Base-by-base conservation (phyloP, 37 sponge, comb jelly and placozoan species). In the Ephydatia muelleri region DNA sequence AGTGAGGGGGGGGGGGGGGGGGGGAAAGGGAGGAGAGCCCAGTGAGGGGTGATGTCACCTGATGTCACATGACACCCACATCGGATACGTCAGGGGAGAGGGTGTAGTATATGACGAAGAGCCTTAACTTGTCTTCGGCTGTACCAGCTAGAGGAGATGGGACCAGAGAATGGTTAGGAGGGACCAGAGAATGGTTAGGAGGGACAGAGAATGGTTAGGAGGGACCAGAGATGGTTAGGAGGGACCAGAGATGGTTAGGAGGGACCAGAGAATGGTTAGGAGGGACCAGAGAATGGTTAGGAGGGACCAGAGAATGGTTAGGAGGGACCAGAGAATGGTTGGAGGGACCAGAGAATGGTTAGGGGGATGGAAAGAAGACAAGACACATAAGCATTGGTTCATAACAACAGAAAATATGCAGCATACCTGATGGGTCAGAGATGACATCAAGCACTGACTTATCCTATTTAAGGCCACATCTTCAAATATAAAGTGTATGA, bases 31-130 rank as follows among this genome's bases (percentile, higher is more conserved):
- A 43, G 8, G 8, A 43, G 8, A 43, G 8, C 8, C 47, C 8
- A 49, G 14, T 16, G 66, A 16, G 65, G 9, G 25, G 38, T 23
- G 33, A 29, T 67, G 32, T n/a, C 27, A n/a, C 75, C 6, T 34
- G 37, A 43, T 43, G 4, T 43, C 8, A 43, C 47, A 43, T 43
- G 47, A 43, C 47, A 67, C 75, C 8, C 76, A 94, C 95, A 77
- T 94, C 93, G 0, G 94, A 14, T 79, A 94, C 75, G 68, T 90
- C 87, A 35, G 85, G 87, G 22, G 91, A 81, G 14, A 92, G 71
- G 32, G 94, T 86, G 81, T 94, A 98, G 81, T 96, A 94, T 57
- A 98, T 98, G 31, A 92, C 57, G 86, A 98, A 96, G 22, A 98
- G 85, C 39, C 99, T 74, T 80, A 98, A 68, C 80, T 98, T 98